Evolutionary conservation across 2,797 vertebrate species (phyloP).

Genomic region (Galago senegalensis): DNA sequence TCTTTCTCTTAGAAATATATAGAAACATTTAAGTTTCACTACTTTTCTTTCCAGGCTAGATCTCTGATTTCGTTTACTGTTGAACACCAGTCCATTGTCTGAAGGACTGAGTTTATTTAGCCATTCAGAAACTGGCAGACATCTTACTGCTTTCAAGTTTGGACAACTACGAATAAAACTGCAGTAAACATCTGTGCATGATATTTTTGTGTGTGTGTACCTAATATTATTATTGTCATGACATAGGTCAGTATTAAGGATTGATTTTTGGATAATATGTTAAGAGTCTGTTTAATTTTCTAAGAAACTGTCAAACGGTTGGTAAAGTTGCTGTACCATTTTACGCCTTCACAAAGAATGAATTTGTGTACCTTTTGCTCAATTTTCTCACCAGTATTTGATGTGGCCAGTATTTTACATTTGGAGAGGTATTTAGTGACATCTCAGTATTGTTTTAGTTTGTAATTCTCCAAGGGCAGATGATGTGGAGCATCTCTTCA

Average conservation of each 20-base stretch:
- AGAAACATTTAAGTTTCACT: not conserved
- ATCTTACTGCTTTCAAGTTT: not conserved
- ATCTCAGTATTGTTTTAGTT: not conserved
- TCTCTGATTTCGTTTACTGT: not conserved
- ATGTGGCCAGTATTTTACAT: not conserved
- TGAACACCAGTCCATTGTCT: not conserved
- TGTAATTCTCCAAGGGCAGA: not conserved
- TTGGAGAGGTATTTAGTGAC: not conserved
- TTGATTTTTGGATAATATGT: not conserved
- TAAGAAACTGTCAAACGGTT: not conserved
- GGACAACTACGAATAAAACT: not conserved
- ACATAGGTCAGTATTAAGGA: not conserved
- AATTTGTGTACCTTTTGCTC: not conserved
- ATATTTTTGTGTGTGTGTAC: not conserved
- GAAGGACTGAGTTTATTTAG: not conserved
- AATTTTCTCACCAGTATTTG: not conserved
- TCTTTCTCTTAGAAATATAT: not conserved
- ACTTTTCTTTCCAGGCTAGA: not conserved
- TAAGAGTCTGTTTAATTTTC: not conserved
- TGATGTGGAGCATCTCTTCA: not conserved
- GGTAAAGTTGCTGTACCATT: not conserved
- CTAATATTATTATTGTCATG: not conserved
- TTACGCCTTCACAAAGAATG: not conserved
- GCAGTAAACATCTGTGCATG: not conserved
- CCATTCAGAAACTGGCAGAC: not conserved